These are phyloP conservation scores for Paedocypris sp. DNA, from an alignment of 2,113 vertebrate species.

Conservation along the genomic window DNA sequence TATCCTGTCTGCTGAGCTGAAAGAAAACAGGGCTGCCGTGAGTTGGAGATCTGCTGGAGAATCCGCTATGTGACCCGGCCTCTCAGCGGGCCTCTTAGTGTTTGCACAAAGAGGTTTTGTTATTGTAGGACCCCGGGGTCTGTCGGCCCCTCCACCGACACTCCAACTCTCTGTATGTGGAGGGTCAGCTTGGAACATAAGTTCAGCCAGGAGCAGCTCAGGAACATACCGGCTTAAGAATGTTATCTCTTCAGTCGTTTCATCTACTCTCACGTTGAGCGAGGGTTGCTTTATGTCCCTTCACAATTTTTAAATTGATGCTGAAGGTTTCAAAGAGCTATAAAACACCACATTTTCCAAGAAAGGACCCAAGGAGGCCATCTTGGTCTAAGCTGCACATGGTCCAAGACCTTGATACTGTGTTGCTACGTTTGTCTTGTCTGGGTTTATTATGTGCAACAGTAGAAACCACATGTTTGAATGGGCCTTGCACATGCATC, in stretches of 20 bases:
- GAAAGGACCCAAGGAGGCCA: neutral
- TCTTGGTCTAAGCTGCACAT: neutral
- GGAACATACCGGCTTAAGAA: neutral
- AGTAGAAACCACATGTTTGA: slow-evolving; percentile 30
- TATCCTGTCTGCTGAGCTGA: slow-evolving; percentile 61
- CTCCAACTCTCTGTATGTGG: slow-evolving; percentile 6
- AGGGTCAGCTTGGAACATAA: neutral
- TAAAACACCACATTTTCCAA: neutral
- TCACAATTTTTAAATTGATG: neutral
- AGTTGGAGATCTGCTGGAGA: slow-evolving; percentile 31
- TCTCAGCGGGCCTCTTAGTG: slow-evolving; percentile 32
- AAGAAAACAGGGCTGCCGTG: slow-evolving; percentile 50
- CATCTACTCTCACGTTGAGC: neutral
- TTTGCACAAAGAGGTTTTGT: slow-evolving; percentile 55
- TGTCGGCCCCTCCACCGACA: slow-evolving; percentile 36
- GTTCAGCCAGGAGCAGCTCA: neutral
- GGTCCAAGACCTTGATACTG: slow-evolving; percentile 13
- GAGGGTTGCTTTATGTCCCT: neutral
- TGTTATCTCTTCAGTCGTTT: slow-evolving; percentile 11
- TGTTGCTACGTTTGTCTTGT: slow-evolving; percentile 29
- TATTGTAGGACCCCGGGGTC: slow-evolving; percentile 49
- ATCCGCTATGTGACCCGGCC: slow-evolving; percentile 35
- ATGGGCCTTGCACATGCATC: neutral
- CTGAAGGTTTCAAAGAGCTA: neutral
- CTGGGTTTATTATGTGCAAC: slow-evolving; percentile 20